These are phyloP conservation scores for Eurosta solidaginis DNA, from an alignment of 1,140 invertebrate genomes.

Conservation along the genomic window DNA sequence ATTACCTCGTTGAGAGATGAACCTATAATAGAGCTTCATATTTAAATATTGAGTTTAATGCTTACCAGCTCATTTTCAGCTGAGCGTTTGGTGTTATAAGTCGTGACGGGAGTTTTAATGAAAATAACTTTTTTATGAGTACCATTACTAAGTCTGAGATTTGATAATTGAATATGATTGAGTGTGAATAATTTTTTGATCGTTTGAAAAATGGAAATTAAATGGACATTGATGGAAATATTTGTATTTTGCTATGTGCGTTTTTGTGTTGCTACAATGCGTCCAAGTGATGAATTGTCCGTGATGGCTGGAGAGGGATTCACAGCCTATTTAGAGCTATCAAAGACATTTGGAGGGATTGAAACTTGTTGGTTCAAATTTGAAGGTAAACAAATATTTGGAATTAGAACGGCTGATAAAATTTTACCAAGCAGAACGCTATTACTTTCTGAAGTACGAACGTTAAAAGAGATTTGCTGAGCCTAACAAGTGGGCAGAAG, in stretches of 20 bases:
- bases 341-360: constrained; percentile 32
- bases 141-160: too few species aligned
- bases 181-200: not conserved
- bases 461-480: too few species aligned
- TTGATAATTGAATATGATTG: too few species aligned
- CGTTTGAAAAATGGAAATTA: too few species aligned
- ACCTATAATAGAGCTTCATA: too few species aligned
- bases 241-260: not conserved
- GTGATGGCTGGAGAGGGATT: constrained; percentile 32
- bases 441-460: too few species aligned
- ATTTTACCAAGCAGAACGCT: too few species aligned
- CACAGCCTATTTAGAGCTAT: constrained; percentile 32
- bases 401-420: not conserved
- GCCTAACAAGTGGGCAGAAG: too few species aligned
- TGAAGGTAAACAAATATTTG: constrained; percentile 30
- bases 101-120: not conserved
- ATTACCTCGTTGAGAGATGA: not conserved
- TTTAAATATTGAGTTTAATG: not conserved
- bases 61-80: constrained; percentile 2
- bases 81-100: not conserved
- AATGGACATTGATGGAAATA: not conserved
- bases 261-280: constrained; percentile 9
- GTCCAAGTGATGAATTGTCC: not conserved
- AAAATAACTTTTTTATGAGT: not conserved
- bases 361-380: constrained; percentile 36